Percentiles rank a stretch among this genome's conserved stretches.
Conservation (phyloP, 1,140 invertebrate species). For the Megathymus violae region DNA sequence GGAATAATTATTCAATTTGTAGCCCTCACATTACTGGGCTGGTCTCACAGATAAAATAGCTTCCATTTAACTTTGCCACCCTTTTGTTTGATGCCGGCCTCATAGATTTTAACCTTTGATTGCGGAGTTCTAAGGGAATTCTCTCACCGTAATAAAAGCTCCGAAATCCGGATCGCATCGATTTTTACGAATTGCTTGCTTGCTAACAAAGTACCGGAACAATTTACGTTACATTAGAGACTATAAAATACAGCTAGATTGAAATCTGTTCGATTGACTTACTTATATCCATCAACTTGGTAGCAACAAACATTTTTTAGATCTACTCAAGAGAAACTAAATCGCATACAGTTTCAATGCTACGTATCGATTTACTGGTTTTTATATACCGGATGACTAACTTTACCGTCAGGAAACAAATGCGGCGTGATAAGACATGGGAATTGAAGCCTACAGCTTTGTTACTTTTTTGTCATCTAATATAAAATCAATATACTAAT, state of each 20-base stretch:
- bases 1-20: constrained; percentile 67
- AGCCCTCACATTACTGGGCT: constrained; percentile 45
- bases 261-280: constrained; percentile 14
- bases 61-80: constrained; percentile 55
- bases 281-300: neutral
- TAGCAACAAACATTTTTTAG: too few relatives aligned
- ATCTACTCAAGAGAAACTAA: too few relatives aligned
- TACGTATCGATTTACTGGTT: too few relatives aligned
- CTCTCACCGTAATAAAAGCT: constrained; percentile 40
- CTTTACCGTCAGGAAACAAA: too few relatives aligned
- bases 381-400: too few relatives aligned
- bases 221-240: constrained; percentile 23
- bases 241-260: constrained; percentile 17
- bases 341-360: too few relatives aligned
- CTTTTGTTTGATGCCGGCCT: constrained; percentile 45
- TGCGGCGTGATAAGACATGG: too few relatives aligned
- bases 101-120: constrained; percentile 48
- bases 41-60: constrained; percentile 52
- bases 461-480: too few relatives aligned
- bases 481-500: too few relatives aligned
- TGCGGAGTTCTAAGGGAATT: constrained; percentile 42
- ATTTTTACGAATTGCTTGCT: constrained; percentile 18
- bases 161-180: constrained; percentile 6
- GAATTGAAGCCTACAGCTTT: too few relatives aligned
- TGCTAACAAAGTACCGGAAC: constrained; percentile 30